Evolutionary conservation across 2,888 invertebrate species (phyloP), one percentile per base, ranked within the genome.

Genomic region (Phyto melanocephala): DNA sequence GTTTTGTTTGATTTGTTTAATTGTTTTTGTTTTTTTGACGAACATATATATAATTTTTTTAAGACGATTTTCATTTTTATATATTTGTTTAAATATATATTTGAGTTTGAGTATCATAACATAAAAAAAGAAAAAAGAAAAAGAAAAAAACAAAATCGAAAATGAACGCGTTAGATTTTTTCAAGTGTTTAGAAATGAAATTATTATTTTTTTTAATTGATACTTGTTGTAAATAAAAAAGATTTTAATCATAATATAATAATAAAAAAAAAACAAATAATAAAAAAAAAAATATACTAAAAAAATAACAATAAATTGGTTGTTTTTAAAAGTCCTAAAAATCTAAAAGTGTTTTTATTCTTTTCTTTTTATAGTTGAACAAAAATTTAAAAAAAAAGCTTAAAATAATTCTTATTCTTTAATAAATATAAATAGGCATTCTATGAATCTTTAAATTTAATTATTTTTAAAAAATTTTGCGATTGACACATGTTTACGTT

Each of bases 1-100:
- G 22, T 76, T 68, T 76, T 83, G n/a, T n/a, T 72, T 68, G 52
- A 47, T 68, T 47, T n/a, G 62, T 62, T n/a, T n/a, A n/a, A n/a
- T 77, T 77, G 65, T 81, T 78, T 84, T 84, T 81, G 81, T 81
- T 81, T 80, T 81, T 88, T 90, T 90, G 90, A 90, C 90, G 89
- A 90, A 90, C 89, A 90, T 90, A 90, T 90, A 89, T 90, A 90
- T 90, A 90, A 90, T 90, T 90, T 90, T 90, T 89, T 89, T 87
- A 89, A 87, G 87, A 87, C 87, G 86, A 85, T 85, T 84, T 84
- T 82, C 80, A 78, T 85, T 85, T 85, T 75, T 68, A 85, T 42
- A 63, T 77, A 65, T 72, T 77, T 80, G 75, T 70, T 65, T 68
- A 47, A 20, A 20, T 45, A 45, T 77, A 83, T 85, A 84, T 58